A percentile compares a stretch with the other conserved stretches of the same genome.
Conservation (phyloP, 2,113 vertebrate species). For the Callaeas wilsoni region DNA sequence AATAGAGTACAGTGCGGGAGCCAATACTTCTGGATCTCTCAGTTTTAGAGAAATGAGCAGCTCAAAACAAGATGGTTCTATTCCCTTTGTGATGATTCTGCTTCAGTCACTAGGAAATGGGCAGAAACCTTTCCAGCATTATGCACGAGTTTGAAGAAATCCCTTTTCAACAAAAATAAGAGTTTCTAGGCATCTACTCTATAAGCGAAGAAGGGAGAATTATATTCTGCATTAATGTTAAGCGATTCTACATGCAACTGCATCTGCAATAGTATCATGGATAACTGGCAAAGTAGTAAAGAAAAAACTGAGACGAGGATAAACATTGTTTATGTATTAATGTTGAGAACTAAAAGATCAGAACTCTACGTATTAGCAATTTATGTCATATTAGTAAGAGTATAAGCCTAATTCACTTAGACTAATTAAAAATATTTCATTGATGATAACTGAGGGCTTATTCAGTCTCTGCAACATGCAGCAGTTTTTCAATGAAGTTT, state of each 20-base stretch:
- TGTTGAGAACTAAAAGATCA: background rate
- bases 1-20: background rate
- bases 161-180: background rate
- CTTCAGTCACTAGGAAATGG: background rate
- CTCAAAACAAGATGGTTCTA: background rate
- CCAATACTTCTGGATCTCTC: background rate
- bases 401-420: background rate
- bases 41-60: background rate
- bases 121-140: background rate
- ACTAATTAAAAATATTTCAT: background rate
- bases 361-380: background rate
- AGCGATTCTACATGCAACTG: background rate
- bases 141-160: background rate
- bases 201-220: background rate
- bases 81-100: background rate
- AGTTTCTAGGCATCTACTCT: background rate
- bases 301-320: background rate
- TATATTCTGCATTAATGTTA: background rate
- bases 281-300: background rate
- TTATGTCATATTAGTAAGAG: background rate
- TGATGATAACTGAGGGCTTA: background rate
- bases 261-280: background rate
- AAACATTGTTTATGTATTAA: background rate
- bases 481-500: background rate
- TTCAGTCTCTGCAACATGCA: background rate